A percentile compares a stretch with the other conserved stretches of the same genome.
Evolutionary conservation across 2,888 invertebrate genomes (phyloP).

Genomic region (Drosophila trichaetosa): DNA sequence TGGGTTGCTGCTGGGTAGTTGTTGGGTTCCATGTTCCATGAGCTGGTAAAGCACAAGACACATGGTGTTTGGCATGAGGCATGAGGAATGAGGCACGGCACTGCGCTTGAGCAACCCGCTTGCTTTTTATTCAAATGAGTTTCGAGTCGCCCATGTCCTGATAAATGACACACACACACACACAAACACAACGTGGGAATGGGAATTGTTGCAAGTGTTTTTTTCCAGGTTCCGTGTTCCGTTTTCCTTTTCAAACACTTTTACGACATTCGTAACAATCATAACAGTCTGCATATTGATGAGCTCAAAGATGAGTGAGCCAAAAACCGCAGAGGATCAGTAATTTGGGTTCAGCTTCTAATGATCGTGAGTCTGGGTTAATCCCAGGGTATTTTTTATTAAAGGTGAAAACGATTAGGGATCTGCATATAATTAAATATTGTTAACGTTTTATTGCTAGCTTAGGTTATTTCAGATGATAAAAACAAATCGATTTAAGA

Average conservation of each 20-base stretch:
- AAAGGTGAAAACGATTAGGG: slow-evolving; percentile 3
- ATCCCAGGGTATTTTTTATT: slow-evolving; percentile 11
- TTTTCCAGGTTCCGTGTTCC: background rate
- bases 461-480: background rate
- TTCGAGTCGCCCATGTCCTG: slow-evolving; percentile 50
- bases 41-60: slow-evolving; percentile 31
- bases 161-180: slow-evolving; percentile 59
- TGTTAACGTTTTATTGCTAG: slow-evolving; percentile 17
- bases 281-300: slow-evolving; percentile 33
- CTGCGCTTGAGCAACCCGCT: slow-evolving; percentile 68
- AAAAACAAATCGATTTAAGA: background rate
- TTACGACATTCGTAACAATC: slow-evolving; percentile 6
- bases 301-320: slow-evolving; percentile 11
- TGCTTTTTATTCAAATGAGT: slow-evolving; percentile 72
- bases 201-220: slow-evolving; percentile 66
- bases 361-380: background rate
- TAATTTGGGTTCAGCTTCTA: slow-evolving; percentile 7
- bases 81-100: slow-evolving; percentile 29
- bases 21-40: slow-evolving; percentile 14
- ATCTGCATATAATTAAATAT: slow-evolving; percentile 19
- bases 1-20: slow-evolving; percentile 4
- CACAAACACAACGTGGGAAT: slow-evolving; percentile 66
- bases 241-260: background rate
- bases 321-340: slow-evolving; percentile 19
- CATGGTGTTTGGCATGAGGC: background rate